Base-by-base conservation (phyloP, 2,888 invertebrate genomes). In the Drosophila niveifrons region DNA sequence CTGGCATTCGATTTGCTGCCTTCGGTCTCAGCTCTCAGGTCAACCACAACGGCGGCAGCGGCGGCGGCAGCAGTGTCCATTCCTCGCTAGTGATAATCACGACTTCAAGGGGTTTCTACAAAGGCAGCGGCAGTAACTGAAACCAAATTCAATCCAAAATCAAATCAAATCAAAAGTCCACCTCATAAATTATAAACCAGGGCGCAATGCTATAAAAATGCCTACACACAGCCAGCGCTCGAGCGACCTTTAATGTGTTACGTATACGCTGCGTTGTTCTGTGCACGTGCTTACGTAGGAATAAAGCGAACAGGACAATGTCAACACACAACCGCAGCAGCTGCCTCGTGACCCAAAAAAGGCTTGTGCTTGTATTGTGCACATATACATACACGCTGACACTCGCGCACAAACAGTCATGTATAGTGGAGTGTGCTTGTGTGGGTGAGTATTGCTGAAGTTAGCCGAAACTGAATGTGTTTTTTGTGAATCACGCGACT, bases 301-400 rank as follows among this genome's bases (percentile, higher is more conserved):
- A 80, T 80, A 86, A 79, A 73, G 80, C 87, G 85, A 80, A 73
- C 85, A 87, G 89, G 88, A 89, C 85, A 85, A 85, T 85, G 85
- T 85, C 89, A 85, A 88, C 86, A 88, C 56, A 68, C 58, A 58
- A 55, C 55, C 65, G 66, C 70, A 64, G 66, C 70, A 64, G 78
- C 69, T 79, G 82, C 79, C 85, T 80, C 80, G 85, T 85, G 85
- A 89, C 85, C 85, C 89, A 85, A 89, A 85, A 82, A 80, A 67
- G 51, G 78, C 64, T 86, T 69, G 66, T 52, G 70, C 57, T 31
- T 53, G 48, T 64, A 57, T 56, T 72, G 36, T 43, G 43, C 15
- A 34, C 23, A 44, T 36, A 41, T 28, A 48, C 13, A 46, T 10
- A 48, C 47, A 44, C 17, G 15, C 29, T 3, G 23, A 17, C 29